phyloP scores from a whole-genome alignment of 2,113 vertebrate genomes.

The Mus musculus region GRCm39 chr4:126992001-126992500 shows the following conservation, averaged over 20 bases:
- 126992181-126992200: too few relatives aligned
- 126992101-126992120: too few relatives aligned
- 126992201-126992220: too few relatives aligned
- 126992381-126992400: constrained; percentile 8
- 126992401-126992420: constrained; percentile 1
- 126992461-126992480: background rate
- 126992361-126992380: constrained; percentile 29
- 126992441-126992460: constrained; percentile 7
- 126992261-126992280: constrained; percentile 6
- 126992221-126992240: constrained; percentile 17
- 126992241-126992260: constrained; percentile 41
- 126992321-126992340: background rate
- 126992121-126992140: too few relatives aligned
- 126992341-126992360: background rate
- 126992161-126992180: too few relatives aligned
- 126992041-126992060: constrained; percentile 19
- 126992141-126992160: too few relatives aligned
- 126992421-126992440: background rate
- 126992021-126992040: constrained; percentile 8
- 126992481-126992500: background rate
- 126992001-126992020: constrained; percentile 50
- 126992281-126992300: background rate
- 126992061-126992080: background rate
- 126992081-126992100: too few relatives aligned
- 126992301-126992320: constrained; percentile 5